Conservation (phyloP, 37 sponge, comb jelly and placozoan genomes). For the Aphrocallistes beatrix region DNA sequence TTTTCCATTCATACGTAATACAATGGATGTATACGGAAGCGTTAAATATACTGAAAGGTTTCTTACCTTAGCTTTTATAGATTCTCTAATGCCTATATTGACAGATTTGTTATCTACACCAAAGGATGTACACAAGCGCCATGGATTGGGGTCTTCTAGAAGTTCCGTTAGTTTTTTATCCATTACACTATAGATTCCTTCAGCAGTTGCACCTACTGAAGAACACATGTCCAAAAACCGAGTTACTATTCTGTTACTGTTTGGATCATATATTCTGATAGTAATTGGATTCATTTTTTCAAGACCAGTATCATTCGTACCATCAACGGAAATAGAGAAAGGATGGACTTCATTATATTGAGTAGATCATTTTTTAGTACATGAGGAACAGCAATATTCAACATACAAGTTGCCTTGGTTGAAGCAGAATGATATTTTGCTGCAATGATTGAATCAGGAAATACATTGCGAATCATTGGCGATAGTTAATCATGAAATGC, state of each 20-base stretch:
- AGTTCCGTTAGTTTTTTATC: slow-evolving; percentile 17
- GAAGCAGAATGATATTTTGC: slow-evolving; percentile 33
- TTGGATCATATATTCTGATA: slow-evolving; percentile 26
- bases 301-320: slow-evolving; percentile 24
- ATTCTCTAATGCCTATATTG: slow-evolving; percentile 35
- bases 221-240: slow-evolving; percentile 37
- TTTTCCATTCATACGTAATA: too few species aligned
- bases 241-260: slow-evolving; percentile 19
- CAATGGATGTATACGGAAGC: too few species aligned
- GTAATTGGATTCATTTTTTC: slow-evolving; percentile 37
- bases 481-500: slow-evolving; percentile 35
- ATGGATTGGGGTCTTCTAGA: slow-evolving; percentile 21
- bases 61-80: slow-evolving; percentile 22
- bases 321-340: slow-evolving; percentile 25
- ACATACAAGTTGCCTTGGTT: slow-evolving; percentile 36
- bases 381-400: slow-evolving; percentile 25
- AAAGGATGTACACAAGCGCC: slow-evolving; percentile 36
- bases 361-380: slow-evolving; percentile 10
- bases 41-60: too few species aligned
- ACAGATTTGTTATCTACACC: slow-evolving; percentile 53
- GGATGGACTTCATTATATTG: slow-evolving; percentile 22
- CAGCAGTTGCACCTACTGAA: slow-evolving; percentile 26
- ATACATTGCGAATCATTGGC: slow-evolving; percentile 19
- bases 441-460: slow-evolving; percentile 26
- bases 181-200: slow-evolving; percentile 37